These are phyloP conservation scores for Balanococcus diminutus DNA, from an alignment of 2,888 invertebrate genomes.

Conservation along the genomic window DNA sequence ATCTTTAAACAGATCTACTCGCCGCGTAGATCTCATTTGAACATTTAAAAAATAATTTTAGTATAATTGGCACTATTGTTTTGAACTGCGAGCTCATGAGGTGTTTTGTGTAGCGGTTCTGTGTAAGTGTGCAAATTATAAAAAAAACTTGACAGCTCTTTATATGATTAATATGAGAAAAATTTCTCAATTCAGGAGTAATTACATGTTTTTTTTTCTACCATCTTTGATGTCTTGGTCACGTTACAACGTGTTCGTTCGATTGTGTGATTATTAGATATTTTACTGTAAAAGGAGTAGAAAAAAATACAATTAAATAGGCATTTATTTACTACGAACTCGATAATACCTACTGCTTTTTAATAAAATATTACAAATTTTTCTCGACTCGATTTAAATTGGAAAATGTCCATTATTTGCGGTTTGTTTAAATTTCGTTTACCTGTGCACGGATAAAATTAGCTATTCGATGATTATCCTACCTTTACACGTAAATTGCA, in stretches of 20 bases:
- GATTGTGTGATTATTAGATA: background rate
- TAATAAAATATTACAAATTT: background rate
- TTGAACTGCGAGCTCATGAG: background rate
- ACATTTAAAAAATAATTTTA: background rate
- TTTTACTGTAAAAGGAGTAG: background rate
- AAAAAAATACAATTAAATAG: background rate
- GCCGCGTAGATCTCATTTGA: background rate
- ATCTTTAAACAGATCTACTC: no score
- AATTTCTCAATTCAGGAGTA: background rate
- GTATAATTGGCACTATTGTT: conserved; percentile 4
- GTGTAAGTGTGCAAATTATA: conserved; percentile 21
- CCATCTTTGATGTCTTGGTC: background rate
- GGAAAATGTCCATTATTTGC: background rate
- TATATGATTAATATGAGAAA: conserved; percentile 28
- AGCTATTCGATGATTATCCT: background rate
- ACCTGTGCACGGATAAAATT: background rate
- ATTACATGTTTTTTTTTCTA: background rate
- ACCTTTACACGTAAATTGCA: no score
- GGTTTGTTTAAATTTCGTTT: background rate
- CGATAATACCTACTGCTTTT: background rate
- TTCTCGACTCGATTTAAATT: background rate
- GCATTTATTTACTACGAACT: no score
- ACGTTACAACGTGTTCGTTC: background rate
- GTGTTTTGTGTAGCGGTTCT: background rate
- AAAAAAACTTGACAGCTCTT: conserved; percentile 26